A percentile compares a stretch with the other conserved stretches of the same genome.
These are phyloP conservation scores for Gymnocypris eckloni DNA, from an alignment of 2,797 vertebrate genomes.

Conservation along the genomic window DNA sequence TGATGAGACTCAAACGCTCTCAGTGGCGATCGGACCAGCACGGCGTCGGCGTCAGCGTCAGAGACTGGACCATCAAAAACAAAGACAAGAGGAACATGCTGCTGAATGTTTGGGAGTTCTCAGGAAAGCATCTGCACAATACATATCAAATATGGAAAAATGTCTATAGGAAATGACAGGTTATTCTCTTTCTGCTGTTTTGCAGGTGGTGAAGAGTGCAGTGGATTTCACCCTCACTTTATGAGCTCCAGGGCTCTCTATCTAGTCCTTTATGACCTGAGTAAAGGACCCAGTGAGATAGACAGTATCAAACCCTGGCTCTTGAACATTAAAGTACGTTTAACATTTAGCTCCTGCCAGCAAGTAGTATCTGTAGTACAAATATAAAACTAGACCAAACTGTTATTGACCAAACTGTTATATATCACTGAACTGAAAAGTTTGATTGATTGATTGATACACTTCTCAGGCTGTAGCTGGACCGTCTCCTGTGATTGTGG, in stretches of 20 bases:
- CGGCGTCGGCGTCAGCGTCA: constrained; percentile 82
- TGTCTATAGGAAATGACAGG: background rate
- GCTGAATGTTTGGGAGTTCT: constrained; percentile 96
- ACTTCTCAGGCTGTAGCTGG: constrained; percentile 85
- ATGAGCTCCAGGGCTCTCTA: constrained; percentile 92
- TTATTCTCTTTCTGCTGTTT: constrained; percentile 14
- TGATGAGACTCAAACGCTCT: constrained; percentile 86
- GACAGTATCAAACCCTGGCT: constrained; percentile 96
- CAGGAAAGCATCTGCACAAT: constrained; percentile 78
- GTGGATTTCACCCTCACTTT: constrained; percentile 91
- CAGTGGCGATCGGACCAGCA: constrained; percentile 60
- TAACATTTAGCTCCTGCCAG: background rate
- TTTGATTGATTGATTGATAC: background rate
- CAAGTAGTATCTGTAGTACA: background rate
- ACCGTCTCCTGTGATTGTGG: constrained; percentile 90
- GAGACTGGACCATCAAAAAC: constrained; percentile 87
- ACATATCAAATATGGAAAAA: background rate
- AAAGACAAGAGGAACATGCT: constrained; percentile 86
- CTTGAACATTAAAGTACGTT: constrained; percentile 93
- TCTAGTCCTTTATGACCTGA: constrained; percentile 92
- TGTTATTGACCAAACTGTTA: no score
- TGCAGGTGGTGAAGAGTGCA: constrained; percentile 91
- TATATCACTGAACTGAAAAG: no score
- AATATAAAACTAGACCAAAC: background rate
- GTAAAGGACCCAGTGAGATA: constrained; percentile 88